Evolutionary conservation across 2,797 vertebrate genomes (phyloP), one percentile per base, ranked within the genome.

Genomic region (Melanotaenia trifasciata): DNA sequence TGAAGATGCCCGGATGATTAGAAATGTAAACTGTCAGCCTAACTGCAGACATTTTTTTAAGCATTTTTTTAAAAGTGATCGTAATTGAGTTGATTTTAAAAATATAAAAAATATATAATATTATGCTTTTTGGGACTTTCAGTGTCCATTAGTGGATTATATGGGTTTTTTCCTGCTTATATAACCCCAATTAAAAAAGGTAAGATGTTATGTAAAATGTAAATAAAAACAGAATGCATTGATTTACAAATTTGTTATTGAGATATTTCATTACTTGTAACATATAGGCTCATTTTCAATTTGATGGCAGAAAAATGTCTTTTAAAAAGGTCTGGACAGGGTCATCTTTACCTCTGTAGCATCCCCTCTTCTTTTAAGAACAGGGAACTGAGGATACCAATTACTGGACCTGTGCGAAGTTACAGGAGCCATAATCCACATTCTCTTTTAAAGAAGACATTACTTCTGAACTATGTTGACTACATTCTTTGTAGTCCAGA

Each of bases 1-100:
- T 47, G 57, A 35, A 7, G 30, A 35, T 16, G 40, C 40, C 67
- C 4, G 11, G 72, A 54, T 53, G 36, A 64, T 64, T 59, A 6
- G 20, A 63, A 8, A 58, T 28, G 20, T 38, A 1, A 51, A 51
- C 28, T n/a, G 73, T 77, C 16, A 53, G 20, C 22, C 2, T 26
- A 47, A 64, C 13, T 50, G 6, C 10, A 33, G 28, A 45, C 16
- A 18, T 22, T 50, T 47, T 47, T 38, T 38, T 2, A 35, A 35
- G 36, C 2, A 9, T 0, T 57, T 13, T 58, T 32, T 7, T 3
- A 28, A 28, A 50, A 36, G 50, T 51, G 22, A 51, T 51, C 9
- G 2, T 47, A 20, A 47, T n/a, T 47, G 20, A 45, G 18, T 45
- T 14, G 38, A 33, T 33, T 33, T 33, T 33, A 33, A 33, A 33